Evolutionary conservation across 1,140 invertebrate genomes (phyloP), one percentile per base, ranked within the genome.

Genomic region (Stenopsyche tienmushanensis): DNA sequence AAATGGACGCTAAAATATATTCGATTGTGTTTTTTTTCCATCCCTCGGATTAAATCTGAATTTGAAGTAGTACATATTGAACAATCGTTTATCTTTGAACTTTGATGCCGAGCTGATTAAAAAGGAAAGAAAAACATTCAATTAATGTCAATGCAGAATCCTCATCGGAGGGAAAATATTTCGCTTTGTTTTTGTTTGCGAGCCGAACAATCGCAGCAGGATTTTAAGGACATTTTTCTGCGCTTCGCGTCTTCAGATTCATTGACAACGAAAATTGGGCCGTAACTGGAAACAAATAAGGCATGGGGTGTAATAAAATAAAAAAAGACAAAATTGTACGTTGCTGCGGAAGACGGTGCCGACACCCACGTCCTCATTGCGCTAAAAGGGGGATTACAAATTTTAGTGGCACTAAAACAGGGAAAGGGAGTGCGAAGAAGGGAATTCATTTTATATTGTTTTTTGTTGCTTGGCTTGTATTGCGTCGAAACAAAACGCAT

Each of bases 341-440:
- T 26, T 41, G 47, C 18, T 24, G 50, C n/a, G 29, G 42, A 55
- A 25, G 45, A 59, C 26, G 50, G 42, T 47, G 29, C 13, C 20
- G 34, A 18, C 29, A 25, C 52, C 49, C 55, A 65, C 55, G 67
- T 69, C 54, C 68, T 70, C 64, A 70, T 66, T 54, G 60, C 54
- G 68, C 64, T 70, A 66, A 70, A 70, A 70, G 68, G 60, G 63
- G 68, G 62, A 70, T 70, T 70, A 70, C 68, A 70, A 70, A 70
- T 66, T 70, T 70, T 70, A 70, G 68, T 70, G 29, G 21, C 62
- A 66, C 53, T 70, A 70, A 70, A 68, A 64, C 59, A 49, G 53
- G 39, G 49, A 53, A 69, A 65, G 62, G 55, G 60, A 60, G 67
- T 69, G 64, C 63, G 64, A 70, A 70, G 62, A 42, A 64, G 64